Base-by-base conservation (phyloP, 2,113 vertebrate genomes). In the Diglossa brunneiventris region DNA sequence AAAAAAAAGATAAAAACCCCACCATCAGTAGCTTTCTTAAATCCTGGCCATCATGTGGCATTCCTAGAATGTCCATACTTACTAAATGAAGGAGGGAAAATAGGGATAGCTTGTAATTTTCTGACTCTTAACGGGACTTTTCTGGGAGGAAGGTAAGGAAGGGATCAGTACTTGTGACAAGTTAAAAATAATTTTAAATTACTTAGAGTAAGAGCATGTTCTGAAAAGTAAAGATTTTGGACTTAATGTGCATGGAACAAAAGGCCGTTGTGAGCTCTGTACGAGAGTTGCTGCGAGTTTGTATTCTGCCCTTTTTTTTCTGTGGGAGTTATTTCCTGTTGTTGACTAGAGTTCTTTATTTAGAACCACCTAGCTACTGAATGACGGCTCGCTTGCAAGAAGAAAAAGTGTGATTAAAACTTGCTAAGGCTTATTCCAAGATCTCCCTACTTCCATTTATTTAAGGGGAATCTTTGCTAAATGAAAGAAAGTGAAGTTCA, bases 261-360 rank as follows among this genome's bases (percentile, higher is more conserved):
- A 98, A 98, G 98, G 97, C 97, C 94, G 98, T 98, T 99, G 98
- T 99, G 98, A 98, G 98, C 98, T 98, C 97, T 97, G 98, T 98
- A 97, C 95, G 94, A 98, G 98, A 98, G 98, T 98, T 98, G 98
- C 98, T 98, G 98, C 98, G 98, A 98, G 98, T 98, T 98, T 98
- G 98, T 98, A 98, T 98, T 98, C 98, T 98, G 98, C 98, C 98
- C 96, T 98, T 98, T 97, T 96, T 91, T 95, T 98, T 98, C 98
- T 99, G 99, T 98, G 98, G 99, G 98, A 99, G 99, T 99, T 99
- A 99, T 99, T 99, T 99, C 99, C 99, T 99, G 99, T 99, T 99
- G 99, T 99, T 99, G 99, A 99, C 99, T 99, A 98, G 98, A 98
- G 98, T 99, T 99, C 99, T 99, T 99, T 99, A 99, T 99, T 99